phyloP scores from a whole-genome alignment of 2,113 vertebrate genomes.

The Ceyx cyanopectus region DNA sequence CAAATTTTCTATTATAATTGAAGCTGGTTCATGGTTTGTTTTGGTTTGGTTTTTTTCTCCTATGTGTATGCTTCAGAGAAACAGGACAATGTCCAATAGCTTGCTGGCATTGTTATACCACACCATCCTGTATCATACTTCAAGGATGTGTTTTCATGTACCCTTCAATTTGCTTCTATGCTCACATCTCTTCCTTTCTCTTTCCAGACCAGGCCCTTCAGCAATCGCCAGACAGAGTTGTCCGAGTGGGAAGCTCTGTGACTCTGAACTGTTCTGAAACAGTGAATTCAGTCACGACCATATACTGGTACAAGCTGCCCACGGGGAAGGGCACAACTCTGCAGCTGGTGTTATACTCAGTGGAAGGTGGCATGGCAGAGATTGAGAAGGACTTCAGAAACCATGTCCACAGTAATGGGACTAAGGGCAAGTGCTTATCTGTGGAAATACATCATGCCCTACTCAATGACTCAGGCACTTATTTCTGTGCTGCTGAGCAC shows the following conservation, averaged over 20 bases:
- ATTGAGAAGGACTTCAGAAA: not conserved
- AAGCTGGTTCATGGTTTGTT: not conserved
- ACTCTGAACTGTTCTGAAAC: not conserved
- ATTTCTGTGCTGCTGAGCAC: not conserved
- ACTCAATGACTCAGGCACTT: not conserved
- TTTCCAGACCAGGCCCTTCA: not conserved
- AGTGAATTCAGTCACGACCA: rapidly evolving
- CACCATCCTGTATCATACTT: too few species aligned
- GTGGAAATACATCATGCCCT: not conserved
- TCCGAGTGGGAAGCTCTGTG: not conserved
- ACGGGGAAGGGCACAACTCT: not conserved
- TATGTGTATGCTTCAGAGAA: not conserved
- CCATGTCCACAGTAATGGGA: not conserved
- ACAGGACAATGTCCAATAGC: not conserved
- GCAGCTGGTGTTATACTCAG: not conserved
- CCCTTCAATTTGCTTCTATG: rapidly evolving
- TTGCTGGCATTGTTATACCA: not conserved
- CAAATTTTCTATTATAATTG: not conserved
- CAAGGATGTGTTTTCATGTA: not conserved
- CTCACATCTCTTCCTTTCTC: not conserved
- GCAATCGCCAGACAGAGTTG: not conserved
- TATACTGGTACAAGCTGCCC: not conserved
- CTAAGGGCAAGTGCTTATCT: not conserved
- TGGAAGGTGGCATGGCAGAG: not conserved
- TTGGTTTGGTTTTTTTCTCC: not conserved